Base-by-base conservation (phyloP, 2,888 invertebrate species). In the Lasioglossum pauxillum region DNA sequence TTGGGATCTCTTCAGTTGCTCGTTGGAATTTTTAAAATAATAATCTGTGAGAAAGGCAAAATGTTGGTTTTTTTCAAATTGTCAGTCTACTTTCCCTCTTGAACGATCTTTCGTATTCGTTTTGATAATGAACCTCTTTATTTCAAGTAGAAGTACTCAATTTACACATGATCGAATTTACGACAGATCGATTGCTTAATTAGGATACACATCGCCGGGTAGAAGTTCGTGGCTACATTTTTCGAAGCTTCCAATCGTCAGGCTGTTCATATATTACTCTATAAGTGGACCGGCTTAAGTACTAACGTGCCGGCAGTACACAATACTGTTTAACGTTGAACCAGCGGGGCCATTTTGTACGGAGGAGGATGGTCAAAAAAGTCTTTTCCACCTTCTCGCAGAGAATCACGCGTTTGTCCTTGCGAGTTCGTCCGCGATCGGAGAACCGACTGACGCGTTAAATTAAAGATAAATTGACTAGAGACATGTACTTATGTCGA, bases 381-480 rank as follows among this genome's bases (percentile, higher is more conserved):
- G 53, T 27, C 14, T 31, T 27, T 27, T 60, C 60, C 60, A 31
- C 60, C 60, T 0, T 60, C 60, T 60, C 60, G 60, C 60, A 5
- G 44, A 23, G 19, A 64, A 44, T 31, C 38, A 57, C 23, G n/a
- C 46, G 44, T 10, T 75, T 35, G 67, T 80, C 23, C 46, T 38
- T 27, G 16, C n/a, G 73, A 53, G 60, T n/a, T n/a, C 46, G 7
- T 44, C 72, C 64, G 75, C 73, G 75, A 64, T 19, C 14, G 8
- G 46, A 35, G 38, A 72, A 82, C 67, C 53, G 74, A 75, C 83
- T 67, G 73, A 57, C 64, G 83, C 46, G 81, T 41, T 83, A 74
- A 80, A 19, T 84, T 80, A 85, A 87, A 76, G 41, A 38, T 84
- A 87, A 83, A 88, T 83, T 91, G 91, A 91, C 91, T 91, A 91